Evolutionary conservation across 2,113 vertebrate genomes (phyloP).

Genomic region (Mystacornis crossleyi): DNA sequence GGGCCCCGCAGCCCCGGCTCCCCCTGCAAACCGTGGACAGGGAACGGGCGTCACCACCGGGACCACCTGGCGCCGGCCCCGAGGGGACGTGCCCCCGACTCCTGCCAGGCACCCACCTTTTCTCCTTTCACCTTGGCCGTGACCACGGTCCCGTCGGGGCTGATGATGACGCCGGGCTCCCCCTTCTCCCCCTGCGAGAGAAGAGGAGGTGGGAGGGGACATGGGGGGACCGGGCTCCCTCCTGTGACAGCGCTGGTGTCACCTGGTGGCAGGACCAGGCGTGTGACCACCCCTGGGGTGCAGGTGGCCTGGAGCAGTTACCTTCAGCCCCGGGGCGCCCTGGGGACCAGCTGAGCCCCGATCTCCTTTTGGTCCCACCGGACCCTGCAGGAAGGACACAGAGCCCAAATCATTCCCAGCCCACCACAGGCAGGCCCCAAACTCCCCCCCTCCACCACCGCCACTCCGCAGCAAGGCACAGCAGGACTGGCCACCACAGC

Average conservation of each 20-base stretch:
- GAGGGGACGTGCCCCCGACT: rapidly evolving
- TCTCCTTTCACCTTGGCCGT: constrained; percentile 52
- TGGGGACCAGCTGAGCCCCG: constrained; percentile 35
- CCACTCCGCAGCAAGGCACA: not conserved
- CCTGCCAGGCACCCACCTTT: constrained; percentile 59
- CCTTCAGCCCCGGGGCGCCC: constrained; percentile 65
- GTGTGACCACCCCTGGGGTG: rapidly evolving
- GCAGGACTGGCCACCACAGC: not conserved
- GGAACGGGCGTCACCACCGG: not conserved
- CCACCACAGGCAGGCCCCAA: not conserved
- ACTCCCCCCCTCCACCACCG: not conserved
- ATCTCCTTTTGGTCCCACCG: constrained; percentile 65
- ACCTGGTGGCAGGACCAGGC: not conserved
- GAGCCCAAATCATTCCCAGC: rapidly evolving
- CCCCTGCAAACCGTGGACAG: not conserved
- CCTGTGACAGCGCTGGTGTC: not conserved
- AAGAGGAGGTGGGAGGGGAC: not conserved
- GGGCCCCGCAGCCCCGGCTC: constrained; percentile 46
- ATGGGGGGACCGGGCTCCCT: not conserved
- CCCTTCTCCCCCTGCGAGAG: constrained; percentile 79
- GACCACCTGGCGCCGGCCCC: rapidly evolving
- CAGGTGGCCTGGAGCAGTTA: not conserved
- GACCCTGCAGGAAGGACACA: constrained; percentile 50
- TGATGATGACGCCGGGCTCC: constrained; percentile 67
- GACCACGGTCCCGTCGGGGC: constrained; percentile 45